These are phyloP conservation scores for Passer domesticus DNA, from an alignment of 2,113 vertebrate genomes.

Conservation along the genomic window DNA sequence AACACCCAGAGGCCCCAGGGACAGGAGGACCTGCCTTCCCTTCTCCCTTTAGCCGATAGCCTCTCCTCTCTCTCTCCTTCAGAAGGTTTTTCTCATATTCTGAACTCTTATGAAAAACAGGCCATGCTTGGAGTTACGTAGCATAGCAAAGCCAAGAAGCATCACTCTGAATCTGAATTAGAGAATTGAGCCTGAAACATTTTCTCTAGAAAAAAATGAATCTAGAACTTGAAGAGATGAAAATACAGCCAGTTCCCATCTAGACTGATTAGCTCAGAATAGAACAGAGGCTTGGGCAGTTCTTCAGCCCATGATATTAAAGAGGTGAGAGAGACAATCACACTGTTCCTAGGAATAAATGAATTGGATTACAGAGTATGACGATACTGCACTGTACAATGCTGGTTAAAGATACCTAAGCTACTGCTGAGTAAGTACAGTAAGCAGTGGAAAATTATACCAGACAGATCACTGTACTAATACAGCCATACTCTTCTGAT, in stretches of 20 bases:
- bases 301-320: not conserved
- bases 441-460: conserved; percentile 15
- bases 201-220: not conserved
- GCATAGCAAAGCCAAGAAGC: not conserved
- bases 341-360: not conserved
- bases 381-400: not conserved
- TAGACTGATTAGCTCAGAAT: not conserved
- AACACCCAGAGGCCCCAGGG: not conserved
- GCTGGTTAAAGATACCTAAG: conserved; percentile 14
- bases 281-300: not conserved
- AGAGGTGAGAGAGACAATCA: conserved; percentile 5
- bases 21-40: not conserved
- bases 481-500: not conserved
- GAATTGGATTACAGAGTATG: conserved; percentile 1
- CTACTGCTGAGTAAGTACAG: conserved; percentile 23
- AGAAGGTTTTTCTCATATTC: not conserved
- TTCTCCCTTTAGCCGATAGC: not conserved
- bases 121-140: accelerated
- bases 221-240: not conserved
- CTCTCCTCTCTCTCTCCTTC: not conserved
- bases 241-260: not conserved
- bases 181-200: not conserved
- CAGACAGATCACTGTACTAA: not conserved
- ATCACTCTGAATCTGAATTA: not conserved
- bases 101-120: not conserved